A percentile compares a stretch with the other conserved stretches of the same genome.
Conservation (phyloP, 1,140 invertebrate species). For the Apolygus lucorum region DNA sequence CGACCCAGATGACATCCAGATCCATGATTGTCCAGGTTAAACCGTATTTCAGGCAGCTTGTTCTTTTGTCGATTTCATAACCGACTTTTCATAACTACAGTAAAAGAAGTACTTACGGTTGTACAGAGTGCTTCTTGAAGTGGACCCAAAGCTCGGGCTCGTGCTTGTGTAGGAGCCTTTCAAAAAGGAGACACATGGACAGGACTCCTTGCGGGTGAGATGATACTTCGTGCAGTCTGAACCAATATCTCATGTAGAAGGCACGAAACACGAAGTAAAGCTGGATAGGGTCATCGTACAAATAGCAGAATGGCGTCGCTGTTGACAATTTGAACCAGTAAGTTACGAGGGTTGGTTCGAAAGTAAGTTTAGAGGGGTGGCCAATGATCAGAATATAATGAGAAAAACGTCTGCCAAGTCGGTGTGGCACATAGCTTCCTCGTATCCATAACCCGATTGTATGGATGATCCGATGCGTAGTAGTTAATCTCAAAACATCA, state of each 20-base stretch:
- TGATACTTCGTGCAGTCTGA: slow-evolving; percentile 80
- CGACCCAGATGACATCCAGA: too few species aligned
- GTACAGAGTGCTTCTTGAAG: slow-evolving; percentile 74
- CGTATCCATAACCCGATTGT: too few species aligned
- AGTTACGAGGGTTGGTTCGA: background rate
- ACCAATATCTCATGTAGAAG: slow-evolving; percentile 87
- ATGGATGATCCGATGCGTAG: too few species aligned
- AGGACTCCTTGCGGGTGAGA: slow-evolving; percentile 81
- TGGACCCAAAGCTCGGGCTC: slow-evolving; percentile 86
- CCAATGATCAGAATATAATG: too few species aligned
- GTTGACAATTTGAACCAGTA: slow-evolving; percentile 20
- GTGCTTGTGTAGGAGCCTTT: slow-evolving; percentile 79
- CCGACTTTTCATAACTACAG: too few species aligned
- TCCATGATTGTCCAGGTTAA: too few species aligned
- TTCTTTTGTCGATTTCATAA: too few species aligned
- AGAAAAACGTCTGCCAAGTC: too few species aligned
- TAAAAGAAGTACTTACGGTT: slow-evolving; percentile 75
- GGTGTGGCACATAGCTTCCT: too few species aligned
- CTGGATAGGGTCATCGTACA: slow-evolving; percentile 77
- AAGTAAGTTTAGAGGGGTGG: too few species aligned
- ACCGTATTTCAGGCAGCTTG: too few species aligned
- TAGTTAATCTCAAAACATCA: too few species aligned
- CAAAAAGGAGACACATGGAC: slow-evolving; percentile 73
- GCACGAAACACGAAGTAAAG: slow-evolving; percentile 86
- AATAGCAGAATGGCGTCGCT: slow-evolving; percentile 90